Percentiles rank a stretch among this genome's conserved stretches.
Conservation (phyloP, 2,797 vertebrate genomes). For the Acrocephalus scirpaceus region DNA sequence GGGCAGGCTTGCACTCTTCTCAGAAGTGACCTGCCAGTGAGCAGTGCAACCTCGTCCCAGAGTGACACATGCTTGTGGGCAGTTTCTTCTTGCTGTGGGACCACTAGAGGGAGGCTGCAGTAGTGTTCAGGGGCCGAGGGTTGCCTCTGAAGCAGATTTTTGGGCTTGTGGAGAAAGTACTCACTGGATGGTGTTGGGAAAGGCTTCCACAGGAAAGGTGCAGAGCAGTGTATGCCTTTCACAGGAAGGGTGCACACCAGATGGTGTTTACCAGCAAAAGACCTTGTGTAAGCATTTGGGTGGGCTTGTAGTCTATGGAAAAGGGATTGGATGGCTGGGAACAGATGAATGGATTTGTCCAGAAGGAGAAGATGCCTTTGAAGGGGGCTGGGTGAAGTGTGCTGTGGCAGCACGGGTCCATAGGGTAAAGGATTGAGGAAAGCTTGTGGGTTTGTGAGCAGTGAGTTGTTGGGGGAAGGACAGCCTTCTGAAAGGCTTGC, state of each 20-base stretch:
- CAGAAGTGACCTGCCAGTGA: background rate
- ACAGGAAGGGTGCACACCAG: no score
- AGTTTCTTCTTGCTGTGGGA: background rate
- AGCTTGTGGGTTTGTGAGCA: background rate
- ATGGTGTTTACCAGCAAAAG: background rate
- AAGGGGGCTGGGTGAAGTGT: background rate
- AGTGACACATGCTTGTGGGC: background rate
- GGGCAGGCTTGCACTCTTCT: background rate
- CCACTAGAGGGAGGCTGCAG: background rate
- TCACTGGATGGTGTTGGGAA: accelerated
- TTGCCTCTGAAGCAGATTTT: background rate
- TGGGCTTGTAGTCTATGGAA: background rate
- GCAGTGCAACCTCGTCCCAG: background rate
- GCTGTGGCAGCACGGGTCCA: accelerated
- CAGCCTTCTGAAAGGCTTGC: background rate
- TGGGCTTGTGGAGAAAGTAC: background rate
- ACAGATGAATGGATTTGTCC: accelerated
- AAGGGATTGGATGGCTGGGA: background rate
- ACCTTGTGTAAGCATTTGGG: background rate
- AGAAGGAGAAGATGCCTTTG: background rate
- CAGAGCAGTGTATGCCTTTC: background rate
- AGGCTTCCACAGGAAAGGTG: background rate
- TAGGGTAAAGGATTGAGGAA: background rate
- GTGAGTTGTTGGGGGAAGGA: background rate
- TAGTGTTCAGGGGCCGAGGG: background rate